Conservation (phyloP, 2,888 invertebrate genomes). For the Apeira syringaria region DNA sequence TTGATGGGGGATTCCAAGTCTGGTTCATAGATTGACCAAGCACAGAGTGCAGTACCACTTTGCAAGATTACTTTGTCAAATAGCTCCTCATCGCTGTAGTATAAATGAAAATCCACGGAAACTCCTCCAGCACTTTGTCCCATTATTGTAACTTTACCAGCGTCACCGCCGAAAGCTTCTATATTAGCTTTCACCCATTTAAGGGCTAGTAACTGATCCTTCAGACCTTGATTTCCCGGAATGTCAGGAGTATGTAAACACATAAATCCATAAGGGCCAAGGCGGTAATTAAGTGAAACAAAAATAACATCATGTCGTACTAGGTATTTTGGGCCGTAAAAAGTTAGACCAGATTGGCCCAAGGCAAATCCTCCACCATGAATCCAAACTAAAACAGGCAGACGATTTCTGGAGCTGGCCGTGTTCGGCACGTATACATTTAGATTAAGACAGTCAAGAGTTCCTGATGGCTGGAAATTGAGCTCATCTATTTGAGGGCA, state of each 20-base stretch:
- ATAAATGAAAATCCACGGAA: neutral
- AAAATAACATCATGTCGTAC: neutral
- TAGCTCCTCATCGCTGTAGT: neutral
- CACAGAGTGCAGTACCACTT: neutral
- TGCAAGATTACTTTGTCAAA: neutral
- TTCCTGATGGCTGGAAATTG: neutral
- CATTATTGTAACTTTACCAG: neutral
- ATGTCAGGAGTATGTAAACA: conserved; percentile 10
- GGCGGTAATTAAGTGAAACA: neutral
- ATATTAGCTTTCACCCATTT: neutral
- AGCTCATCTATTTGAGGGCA: neutral
- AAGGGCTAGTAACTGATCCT: neutral
- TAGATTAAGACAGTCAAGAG: neutral
- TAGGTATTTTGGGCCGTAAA: neutral
- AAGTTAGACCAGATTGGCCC: neutral
- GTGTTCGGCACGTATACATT: neutral
- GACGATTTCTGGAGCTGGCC: neutral
- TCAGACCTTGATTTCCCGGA: conserved; percentile 19
- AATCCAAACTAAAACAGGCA: neutral
- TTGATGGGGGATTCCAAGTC: neutral
- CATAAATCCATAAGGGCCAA: conserved; percentile 19
- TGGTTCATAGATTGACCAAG: neutral
- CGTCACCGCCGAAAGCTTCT: neutral
- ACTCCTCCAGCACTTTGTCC: neutral
- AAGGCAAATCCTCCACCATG: neutral